phyloP scores from a whole-genome alignment of 2,113 vertebrate genomes.

The Phyllostomus hastatus region DNA sequence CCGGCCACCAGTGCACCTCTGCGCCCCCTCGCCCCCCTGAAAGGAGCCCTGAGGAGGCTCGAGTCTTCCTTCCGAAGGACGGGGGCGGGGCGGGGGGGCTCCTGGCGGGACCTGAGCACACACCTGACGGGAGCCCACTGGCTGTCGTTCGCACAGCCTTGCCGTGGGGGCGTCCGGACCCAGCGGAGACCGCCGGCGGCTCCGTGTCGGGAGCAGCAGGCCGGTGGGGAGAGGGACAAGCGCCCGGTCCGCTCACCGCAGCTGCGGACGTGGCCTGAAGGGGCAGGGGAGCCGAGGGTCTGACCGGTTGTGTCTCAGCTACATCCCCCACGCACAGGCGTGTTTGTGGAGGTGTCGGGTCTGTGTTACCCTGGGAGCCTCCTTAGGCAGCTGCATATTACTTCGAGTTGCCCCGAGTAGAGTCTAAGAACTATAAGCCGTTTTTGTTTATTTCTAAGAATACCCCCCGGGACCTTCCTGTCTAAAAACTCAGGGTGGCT shows the following conservation, averaged over 20 bases:
- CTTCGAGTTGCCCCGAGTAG: not conserved
- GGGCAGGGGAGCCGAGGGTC: fast-evolving
- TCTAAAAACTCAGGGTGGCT: not conserved
- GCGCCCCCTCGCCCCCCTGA: fast-evolving
- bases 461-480: not conserved
- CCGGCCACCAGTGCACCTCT: not conserved
- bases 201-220: not conserved
- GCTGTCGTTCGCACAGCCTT: not conserved
- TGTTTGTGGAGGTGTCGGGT: not conserved
- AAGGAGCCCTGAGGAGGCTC: not conserved
- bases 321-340: fast-evolving
- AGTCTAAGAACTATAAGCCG: not conserved
- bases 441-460: not conserved
- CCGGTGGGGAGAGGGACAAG: no score
- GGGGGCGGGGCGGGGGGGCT: not conserved
- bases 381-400: not conserved
- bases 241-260: fast-evolving
- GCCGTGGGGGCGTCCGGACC: not conserved
- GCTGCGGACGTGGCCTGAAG: no score
- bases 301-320: fast-evolving
- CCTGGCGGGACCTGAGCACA: fast-evolving
- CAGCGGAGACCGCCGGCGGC: fast-evolving
- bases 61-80: not conserved
- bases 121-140: fast-evolving
- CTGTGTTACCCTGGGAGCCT: not conserved